Evolutionary conservation across 2,888 invertebrate species (phyloP).

Genomic region (Xanthostigma xanthostigma): DNA sequence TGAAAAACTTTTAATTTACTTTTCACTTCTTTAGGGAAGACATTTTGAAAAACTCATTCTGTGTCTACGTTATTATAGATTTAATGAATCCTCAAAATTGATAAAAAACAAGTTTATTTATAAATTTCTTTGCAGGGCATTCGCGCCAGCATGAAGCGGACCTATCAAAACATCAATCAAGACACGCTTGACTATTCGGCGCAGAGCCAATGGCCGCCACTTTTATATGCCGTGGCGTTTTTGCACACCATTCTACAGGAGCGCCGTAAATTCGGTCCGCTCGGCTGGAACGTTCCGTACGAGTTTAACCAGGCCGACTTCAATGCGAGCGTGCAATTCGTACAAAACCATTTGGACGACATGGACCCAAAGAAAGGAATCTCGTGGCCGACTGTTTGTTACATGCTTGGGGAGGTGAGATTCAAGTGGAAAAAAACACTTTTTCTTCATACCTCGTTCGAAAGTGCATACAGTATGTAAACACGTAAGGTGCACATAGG

Average conservation of each 20-base stretch:
- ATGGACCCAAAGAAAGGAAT: constrained; percentile 95
- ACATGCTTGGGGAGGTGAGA: constrained; percentile 86
- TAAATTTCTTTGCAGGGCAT: constrained; percentile 52
- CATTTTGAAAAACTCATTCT: no score
- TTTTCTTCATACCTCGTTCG: no score
- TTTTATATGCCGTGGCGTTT: constrained; percentile 88
- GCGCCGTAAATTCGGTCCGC: constrained; percentile 85
- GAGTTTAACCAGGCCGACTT: constrained; percentile 97
- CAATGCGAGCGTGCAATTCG: constrained; percentile 86
- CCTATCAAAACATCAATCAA: constrained; percentile 79
- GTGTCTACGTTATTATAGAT: no score
- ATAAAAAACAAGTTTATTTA: no score
- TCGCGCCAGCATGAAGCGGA: constrained; percentile 82
- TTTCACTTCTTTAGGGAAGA: no score
- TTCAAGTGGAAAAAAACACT: no score
- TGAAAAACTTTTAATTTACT: no score
- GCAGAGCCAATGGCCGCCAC: constrained; percentile 83
- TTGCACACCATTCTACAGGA: constrained; percentile 92
- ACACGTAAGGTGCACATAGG: no score
- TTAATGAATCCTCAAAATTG: no score
- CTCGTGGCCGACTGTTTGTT: constrained; percentile 93
- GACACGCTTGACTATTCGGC: constrained; percentile 86
- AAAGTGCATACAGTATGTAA: no score
- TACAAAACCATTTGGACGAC: constrained; percentile 93
- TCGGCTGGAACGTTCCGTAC: constrained; percentile 95